These are phyloP conservation scores for Paralichthys olivaceus DNA, from an alignment of 2,113 vertebrate species.

Conservation along the genomic window DNA sequence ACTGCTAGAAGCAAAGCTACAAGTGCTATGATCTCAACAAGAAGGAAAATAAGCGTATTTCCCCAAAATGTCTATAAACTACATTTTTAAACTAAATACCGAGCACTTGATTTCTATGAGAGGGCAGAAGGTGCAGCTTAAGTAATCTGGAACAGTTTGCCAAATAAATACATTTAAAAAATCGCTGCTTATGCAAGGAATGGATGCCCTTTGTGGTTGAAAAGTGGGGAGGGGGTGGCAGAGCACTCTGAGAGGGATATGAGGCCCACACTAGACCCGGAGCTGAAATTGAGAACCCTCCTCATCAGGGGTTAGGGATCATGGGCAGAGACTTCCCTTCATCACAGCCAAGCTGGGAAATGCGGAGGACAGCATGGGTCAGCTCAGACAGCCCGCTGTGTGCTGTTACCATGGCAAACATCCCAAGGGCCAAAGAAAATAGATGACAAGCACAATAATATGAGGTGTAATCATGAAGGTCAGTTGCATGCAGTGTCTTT, in stretches of 20 bases:
- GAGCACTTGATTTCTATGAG: slow-evolving; percentile 79
- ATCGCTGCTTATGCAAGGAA: slow-evolving; percentile 85
- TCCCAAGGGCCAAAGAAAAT: slow-evolving; percentile 92
- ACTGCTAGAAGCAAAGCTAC: not conserved
- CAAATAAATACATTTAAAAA: too few species aligned
- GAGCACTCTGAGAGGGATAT: slow-evolving; percentile 80
- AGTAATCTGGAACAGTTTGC: slow-evolving; percentile 89
- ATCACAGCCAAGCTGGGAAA: slow-evolving; percentile 93
- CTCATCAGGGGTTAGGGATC: slow-evolving; percentile 95
- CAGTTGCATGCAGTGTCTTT: slow-evolving; percentile 78
- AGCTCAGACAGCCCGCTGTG: slow-evolving; percentile 90
- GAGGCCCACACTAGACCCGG: slow-evolving; percentile 85
- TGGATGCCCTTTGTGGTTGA: slow-evolving; percentile 85
- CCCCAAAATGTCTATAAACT: not conserved
- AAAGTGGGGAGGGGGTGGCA: slow-evolving; percentile 83
- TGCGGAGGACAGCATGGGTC: slow-evolving; percentile 93
- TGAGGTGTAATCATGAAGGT: slow-evolving; percentile 82
- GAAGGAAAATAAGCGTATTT: not conserved
- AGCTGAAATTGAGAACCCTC: slow-evolving; percentile 93
- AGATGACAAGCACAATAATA: slow-evolving; percentile 91
- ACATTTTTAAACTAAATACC: slow-evolving; percentile 33
- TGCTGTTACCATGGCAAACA: slow-evolving; percentile 94
- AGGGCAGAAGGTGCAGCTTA: slow-evolving; percentile 83
- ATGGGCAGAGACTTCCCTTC: slow-evolving; percentile 92
- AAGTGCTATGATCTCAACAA: not conserved